These are phyloP conservation scores for Rhingia rostrata DNA, from an alignment of 2,888 invertebrate genomes.

Conservation along the genomic window DNA sequence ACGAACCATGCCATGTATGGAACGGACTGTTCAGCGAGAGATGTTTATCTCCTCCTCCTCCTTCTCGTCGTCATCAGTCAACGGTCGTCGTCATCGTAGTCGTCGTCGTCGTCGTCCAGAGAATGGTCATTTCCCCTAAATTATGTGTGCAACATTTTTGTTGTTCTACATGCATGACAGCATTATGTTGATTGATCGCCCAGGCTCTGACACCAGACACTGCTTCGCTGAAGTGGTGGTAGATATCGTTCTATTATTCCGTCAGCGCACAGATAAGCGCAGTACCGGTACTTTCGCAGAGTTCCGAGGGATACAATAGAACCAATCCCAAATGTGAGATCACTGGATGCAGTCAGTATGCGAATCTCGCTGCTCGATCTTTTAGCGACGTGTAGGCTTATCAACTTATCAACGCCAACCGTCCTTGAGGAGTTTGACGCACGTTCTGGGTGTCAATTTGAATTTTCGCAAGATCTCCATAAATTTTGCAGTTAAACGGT, in stretches of 20 bases:
- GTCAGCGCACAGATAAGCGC: slow-evolving; percentile 33
- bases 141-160: slow-evolving; percentile 73
- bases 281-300: slow-evolving; percentile 14
- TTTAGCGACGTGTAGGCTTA: slow-evolving; percentile 57
- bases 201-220: slow-evolving; percentile 69
- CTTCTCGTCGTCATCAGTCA: too few relatives aligned
- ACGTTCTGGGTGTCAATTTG: slow-evolving; percentile 64
- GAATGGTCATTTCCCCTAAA: slow-evolving; percentile 73
- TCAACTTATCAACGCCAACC: slow-evolving; percentile 70
- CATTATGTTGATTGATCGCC: slow-evolving; percentile 73
- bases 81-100: too few relatives aligned
- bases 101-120: slow-evolving; percentile 28
- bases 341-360: not conserved
- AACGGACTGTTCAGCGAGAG: slow-evolving; percentile 56
- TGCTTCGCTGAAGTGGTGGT: slow-evolving; percentile 37
- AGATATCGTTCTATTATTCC: slow-evolving; percentile 60
- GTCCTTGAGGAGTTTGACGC: slow-evolving; percentile 70
- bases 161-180: slow-evolving; percentile 74
- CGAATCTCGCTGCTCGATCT: slow-evolving; percentile 12
- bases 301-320: slow-evolving; percentile 7
- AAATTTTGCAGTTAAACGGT: slow-evolving; percentile 70
- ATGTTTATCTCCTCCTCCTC: slow-evolving; percentile 66
- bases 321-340: slow-evolving; percentile 31
- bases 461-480: slow-evolving; percentile 63
- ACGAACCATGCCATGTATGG: slow-evolving; percentile 65